These are phyloP conservation scores for Dynastes hyllus DNA, from an alignment of 2,888 invertebrate species.

Conservation along the genomic window DNA sequence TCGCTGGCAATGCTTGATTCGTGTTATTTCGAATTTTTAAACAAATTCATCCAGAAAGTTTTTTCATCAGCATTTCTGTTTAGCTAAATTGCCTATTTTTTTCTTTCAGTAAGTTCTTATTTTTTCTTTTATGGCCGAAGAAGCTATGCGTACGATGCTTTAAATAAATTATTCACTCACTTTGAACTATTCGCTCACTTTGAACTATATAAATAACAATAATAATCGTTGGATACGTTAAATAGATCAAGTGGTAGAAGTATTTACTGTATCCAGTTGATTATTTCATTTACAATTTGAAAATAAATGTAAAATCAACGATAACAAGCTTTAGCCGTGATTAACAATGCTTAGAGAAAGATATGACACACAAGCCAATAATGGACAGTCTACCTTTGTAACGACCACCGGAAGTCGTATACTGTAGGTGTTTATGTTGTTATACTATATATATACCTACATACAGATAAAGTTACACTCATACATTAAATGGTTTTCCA, in stretches of 20 bases:
- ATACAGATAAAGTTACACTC: slow-evolving; percentile 40
- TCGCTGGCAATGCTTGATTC: no score
- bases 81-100: no score
- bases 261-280: background rate
- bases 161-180: no score
- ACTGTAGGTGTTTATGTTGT: slow-evolving; percentile 43
- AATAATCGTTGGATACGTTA: no score
- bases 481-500: slow-evolving; percentile 37
- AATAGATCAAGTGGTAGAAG: no score
- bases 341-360: slow-evolving; percentile 23
- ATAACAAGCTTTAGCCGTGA: background rate
- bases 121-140: no score
- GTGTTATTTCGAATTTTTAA: no score
- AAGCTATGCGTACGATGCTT: no score
- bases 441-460: background rate
- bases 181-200: background rate
- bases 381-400: slow-evolving; percentile 23
- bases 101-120: no score
- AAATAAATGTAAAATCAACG: slow-evolving; percentile 4
- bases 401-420: slow-evolving; percentile 44
- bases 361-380: slow-evolving; percentile 33
- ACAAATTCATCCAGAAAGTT: no score
- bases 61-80: no score
- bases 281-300: background rate
- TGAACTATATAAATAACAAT: background rate